phyloP scores from a whole-genome alignment of 2,113 vertebrate species.

The Marmota monax region DNA sequence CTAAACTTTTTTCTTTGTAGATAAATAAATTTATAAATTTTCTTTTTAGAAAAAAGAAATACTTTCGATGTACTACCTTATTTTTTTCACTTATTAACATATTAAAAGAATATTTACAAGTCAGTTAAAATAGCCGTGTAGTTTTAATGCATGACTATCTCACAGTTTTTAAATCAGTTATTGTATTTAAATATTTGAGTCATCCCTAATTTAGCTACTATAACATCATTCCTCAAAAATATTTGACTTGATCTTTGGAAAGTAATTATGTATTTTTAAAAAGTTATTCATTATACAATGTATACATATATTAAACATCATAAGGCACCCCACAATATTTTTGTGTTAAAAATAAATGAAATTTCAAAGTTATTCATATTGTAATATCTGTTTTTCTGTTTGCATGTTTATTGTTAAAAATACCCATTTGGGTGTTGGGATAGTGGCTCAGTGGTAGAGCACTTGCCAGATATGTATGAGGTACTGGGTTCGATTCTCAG shows the following conservation, averaged over 20 bases:
- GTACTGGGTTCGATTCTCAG: too few species aligned
- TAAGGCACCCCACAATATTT: not conserved
- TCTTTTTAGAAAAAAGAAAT: not conserved
- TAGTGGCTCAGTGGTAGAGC: too few species aligned
- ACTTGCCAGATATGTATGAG: too few species aligned
- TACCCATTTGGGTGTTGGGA: not conserved
- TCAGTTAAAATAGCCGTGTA: not conserved
- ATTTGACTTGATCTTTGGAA: not conserved
- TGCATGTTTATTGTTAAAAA: constrained; percentile 44
- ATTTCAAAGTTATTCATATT: not conserved
- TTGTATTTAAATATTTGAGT: constrained; percentile 17
- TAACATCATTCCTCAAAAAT: constrained; percentile 9
- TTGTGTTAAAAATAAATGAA: not conserved
- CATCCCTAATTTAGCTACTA: not conserved
- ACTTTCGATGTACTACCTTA: not conserved
- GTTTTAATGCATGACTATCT: not conserved
- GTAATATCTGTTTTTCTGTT: not conserved
- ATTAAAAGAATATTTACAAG: not conserved
- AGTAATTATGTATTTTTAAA: not conserved
- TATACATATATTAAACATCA: not conserved
- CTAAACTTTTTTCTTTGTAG: not conserved
- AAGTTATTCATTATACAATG: not conserved
- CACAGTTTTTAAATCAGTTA: not conserved
- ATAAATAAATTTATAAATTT: constrained; percentile 9
- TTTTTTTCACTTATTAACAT: constrained; percentile 46